A percentile compares a stretch with the other conserved stretches of the same genome.
Evolutionary conservation across 2,888 invertebrate genomes (phyloP).

Genomic region (Leptinotarsa peninsularis): DNA sequence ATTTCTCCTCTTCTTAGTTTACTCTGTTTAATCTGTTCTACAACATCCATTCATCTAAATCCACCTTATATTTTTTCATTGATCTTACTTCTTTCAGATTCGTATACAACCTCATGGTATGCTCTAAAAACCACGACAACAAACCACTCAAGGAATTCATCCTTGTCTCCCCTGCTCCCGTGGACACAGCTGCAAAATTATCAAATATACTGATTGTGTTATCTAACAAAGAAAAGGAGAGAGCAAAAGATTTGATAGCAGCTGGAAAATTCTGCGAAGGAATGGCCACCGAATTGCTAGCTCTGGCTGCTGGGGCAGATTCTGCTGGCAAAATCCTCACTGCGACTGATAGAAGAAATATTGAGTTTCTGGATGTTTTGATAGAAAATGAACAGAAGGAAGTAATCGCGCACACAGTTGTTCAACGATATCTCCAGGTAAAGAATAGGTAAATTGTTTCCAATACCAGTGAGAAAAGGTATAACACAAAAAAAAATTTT

Average conservation of each 20-base stretch:
- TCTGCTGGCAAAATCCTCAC: conserved; percentile 95
- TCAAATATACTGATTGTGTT: conserved; percentile 90
- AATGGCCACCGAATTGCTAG: conserved; percentile 96
- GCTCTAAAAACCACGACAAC: conserved; percentile 95
- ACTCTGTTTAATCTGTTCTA: too few relatives aligned
- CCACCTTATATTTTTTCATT: neutral
- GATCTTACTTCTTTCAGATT: conserved; percentile 68
- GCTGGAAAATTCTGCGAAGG: conserved; percentile 97
- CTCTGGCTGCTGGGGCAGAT: conserved; percentile 93
- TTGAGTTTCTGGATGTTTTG: conserved; percentile 94
- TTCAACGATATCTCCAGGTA: conserved; percentile 95
- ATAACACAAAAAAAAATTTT: too few relatives aligned
- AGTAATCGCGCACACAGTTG: conserved; percentile 96
- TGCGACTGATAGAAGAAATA: conserved; percentile 92
- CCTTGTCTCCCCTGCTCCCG: conserved; percentile 98
- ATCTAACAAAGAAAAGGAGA: conserved; percentile 96
- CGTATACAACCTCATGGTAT: conserved; percentile 98
- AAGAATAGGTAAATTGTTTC: conserved; percentile 69
- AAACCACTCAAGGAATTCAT: conserved; percentile 98
- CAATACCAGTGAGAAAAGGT: neutral
- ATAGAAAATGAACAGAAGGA: conserved; percentile 99
- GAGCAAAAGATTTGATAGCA: conserved; percentile 94
- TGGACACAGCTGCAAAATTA: conserved; percentile 97
- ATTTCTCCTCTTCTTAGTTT: too few relatives aligned
- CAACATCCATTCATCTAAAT: too few relatives aligned